These are phyloP conservation scores for Drosophila watanabei DNA, from an alignment of 1,140 invertebrate species.

Conservation along the genomic window DNA sequence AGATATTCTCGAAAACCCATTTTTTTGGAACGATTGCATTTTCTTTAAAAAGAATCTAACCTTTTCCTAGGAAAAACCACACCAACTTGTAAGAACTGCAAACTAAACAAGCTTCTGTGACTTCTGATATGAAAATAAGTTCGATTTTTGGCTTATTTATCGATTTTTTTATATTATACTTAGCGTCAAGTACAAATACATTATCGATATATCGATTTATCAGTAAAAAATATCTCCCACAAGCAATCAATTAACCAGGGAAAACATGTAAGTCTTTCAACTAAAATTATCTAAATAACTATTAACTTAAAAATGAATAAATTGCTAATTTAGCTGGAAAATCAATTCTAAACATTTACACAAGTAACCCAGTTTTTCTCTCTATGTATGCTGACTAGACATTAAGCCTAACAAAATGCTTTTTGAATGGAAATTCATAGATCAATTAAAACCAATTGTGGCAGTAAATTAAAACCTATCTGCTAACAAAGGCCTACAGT, in stretches of 20 bases:
- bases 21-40: too few relatives aligned
- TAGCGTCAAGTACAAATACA: background rate
- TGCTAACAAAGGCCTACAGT: background rate
- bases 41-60: background rate
- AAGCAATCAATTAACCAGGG: background rate
- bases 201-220: background rate
- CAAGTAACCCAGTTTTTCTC: background rate
- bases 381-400: background rate
- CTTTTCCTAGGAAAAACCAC: background rate
- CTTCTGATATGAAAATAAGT: background rate
- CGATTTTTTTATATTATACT: background rate
- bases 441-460: constrained; percentile 49
- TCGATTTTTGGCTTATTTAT: background rate
- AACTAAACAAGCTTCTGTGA: background rate
- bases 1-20: too few relatives aligned
- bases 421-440: constrained; percentile 40
- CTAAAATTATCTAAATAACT: background rate
- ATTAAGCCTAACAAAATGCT: constrained; percentile 21
- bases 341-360: too few relatives aligned
- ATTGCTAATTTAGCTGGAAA: background rate
- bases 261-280: background rate
- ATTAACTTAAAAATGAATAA: background rate
- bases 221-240: background rate
- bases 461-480: constrained; percentile 21
- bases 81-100: background rate